These are phyloP conservation scores for Agelastica alni DNA, from an alignment of 2,888 invertebrate species.

Conservation along the genomic window DNA sequence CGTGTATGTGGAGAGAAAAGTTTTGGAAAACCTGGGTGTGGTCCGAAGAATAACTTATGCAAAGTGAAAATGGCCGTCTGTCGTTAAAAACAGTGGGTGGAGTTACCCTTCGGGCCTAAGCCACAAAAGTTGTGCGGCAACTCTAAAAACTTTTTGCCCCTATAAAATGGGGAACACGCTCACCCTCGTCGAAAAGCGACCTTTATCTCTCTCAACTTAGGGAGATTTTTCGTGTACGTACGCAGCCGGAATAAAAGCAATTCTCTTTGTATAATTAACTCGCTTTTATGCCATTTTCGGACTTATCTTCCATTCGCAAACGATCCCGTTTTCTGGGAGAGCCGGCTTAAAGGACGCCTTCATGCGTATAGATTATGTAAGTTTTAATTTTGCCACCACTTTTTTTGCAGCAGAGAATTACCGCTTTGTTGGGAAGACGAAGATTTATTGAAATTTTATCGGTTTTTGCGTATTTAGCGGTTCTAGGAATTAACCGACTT, in stretches of 20 bases:
- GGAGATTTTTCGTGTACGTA: constrained; percentile 47
- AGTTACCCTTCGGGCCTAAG: constrained; percentile 53
- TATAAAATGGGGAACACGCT: constrained; percentile 42
- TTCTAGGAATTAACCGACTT: constrained; percentile 14
- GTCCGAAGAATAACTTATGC: constrained; percentile 56
- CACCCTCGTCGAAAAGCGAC: constrained; percentile 46
- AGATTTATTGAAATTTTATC: constrained; percentile 48
- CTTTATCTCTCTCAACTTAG: constrained; percentile 48
- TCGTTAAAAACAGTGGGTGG: constrained; percentile 57
- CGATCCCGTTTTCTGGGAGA: constrained; percentile 48
- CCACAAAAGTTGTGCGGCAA: constrained; percentile 58
- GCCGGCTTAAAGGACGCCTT: constrained; percentile 49
- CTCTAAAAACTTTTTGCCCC: constrained; percentile 56
- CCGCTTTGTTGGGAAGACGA: constrained; percentile 41
- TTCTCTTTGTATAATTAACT: constrained; percentile 57
- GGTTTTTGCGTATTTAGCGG: constrained; percentile 36
- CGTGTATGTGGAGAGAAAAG: constrained; percentile 36
- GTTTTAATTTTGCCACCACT: constrained; percentile 43
- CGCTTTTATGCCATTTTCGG: constrained; percentile 51
- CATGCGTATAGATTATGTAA: constrained; percentile 51
- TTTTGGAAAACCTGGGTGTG: constrained; percentile 47
- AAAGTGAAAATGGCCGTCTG: constrained; percentile 57
- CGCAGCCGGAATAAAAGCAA: constrained; percentile 50
- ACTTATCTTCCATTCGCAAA: constrained; percentile 51
- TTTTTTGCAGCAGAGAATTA: constrained; percentile 14